phyloP scores from a whole-genome alignment of 2,888 invertebrate genomes.

The Plusia festucae region DNA sequence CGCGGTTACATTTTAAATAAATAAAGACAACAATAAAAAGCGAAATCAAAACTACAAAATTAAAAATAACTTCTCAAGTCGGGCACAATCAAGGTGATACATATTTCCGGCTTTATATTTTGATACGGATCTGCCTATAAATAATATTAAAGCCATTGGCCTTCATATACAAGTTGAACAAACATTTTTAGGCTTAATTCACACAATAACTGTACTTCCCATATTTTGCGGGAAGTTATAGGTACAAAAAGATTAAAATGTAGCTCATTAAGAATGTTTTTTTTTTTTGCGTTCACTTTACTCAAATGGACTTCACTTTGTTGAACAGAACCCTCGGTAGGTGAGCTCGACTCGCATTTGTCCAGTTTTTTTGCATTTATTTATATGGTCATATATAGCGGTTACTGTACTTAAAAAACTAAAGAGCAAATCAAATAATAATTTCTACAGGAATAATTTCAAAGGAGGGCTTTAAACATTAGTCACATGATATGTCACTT shows the following conservation, averaged over 20 bases:
- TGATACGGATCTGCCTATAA: constrained; percentile 38
- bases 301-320: too few relatives aligned
- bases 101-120: constrained; percentile 35
- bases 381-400: too few relatives aligned
- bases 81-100: constrained; percentile 27
- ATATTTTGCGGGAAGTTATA: constrained; percentile 14
- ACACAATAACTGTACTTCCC: background rate
- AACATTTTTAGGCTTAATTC: constrained; percentile 32
- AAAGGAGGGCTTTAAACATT: too few relatives aligned
- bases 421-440: too few relatives aligned
- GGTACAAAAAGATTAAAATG: background rate
- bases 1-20: too few relatives aligned
- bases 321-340: too few relatives aligned
- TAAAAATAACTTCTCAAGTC: constrained; percentile 19
- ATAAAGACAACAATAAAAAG: background rate
- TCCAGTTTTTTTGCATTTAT: too few relatives aligned
- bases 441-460: too few relatives aligned
- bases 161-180: constrained; percentile 27
- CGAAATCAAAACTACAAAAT: constrained; percentile 8
- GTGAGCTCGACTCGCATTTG: too few relatives aligned
- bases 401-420: too few relatives aligned
- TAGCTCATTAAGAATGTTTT: background rate
- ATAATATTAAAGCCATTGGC: constrained; percentile 34
- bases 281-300: background rate
- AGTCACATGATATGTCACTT: too few relatives aligned